Evolutionary conservation across 2,888 invertebrate genomes (phyloP), one percentile per base, ranked within the genome.

Genomic region (Nemoura dubitans): DNA sequence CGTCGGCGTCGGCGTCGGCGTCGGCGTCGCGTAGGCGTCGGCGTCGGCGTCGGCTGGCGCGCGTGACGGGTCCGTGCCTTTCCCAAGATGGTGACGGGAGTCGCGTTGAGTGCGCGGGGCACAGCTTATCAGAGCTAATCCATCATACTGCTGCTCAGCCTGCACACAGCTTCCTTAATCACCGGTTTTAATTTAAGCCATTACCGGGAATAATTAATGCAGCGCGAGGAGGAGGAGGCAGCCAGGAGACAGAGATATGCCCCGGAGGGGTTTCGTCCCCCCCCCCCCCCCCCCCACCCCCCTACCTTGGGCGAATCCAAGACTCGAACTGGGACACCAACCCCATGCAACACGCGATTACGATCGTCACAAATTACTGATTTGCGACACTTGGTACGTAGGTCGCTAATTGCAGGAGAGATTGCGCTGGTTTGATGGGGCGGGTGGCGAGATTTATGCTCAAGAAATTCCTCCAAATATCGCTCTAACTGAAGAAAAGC

Each of bases 201-300:
- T 91, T 91, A 91, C 90, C 89, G 89, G 88, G 89, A 89, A 90
- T 91, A 90, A 90, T 91, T 90, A 90, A 90, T 90, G 89, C 89
- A 88, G 88, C 89, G 89, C 87, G 89, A 89, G 89, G 88, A 88
- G 88, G 89, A 89, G 88, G 89, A 89, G 89, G 88, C 88, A 86
- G 85, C 86, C 88, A 87, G 87, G 59, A 10, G 59, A 88, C 88
- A 86, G 87, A 86, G 86, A 88, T 81, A 88, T 87, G 86, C 85
- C 85, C 86, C 85, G 83, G 85, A 59, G 59, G 82, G 87, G 84
- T 59, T 87, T 86, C 85, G 87, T 36, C 10, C 81, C 25, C 43
- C 77, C 16, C 76, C 85, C 83, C 81, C 87, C 84, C 59, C 88
- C 86, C 14, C 59, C 59, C 78, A 10, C 78, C 78, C 78, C 28